These are phyloP conservation scores for Aphelocoma californica DNA, from an alignment of 2,797 vertebrate genomes.

Conservation along the genomic window DNA sequence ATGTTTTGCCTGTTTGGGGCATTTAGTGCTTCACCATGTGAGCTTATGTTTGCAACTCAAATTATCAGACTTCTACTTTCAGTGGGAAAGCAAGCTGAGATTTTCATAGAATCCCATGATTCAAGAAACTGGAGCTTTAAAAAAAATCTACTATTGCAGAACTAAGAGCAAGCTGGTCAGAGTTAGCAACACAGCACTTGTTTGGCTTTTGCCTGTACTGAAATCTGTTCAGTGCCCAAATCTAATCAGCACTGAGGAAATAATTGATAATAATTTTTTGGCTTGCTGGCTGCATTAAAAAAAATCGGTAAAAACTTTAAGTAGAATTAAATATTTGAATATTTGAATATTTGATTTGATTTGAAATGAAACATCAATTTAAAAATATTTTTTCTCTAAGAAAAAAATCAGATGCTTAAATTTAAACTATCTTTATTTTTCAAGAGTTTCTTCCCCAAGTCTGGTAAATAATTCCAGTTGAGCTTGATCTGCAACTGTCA, in stretches of 20 bases:
- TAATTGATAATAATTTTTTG: background rate
- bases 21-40: background rate
- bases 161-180: background rate
- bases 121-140: slow-evolving; percentile 20
- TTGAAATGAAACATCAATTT: background rate
- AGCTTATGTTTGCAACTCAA: background rate
- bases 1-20: background rate
- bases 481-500: background rate
- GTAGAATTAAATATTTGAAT: background rate
- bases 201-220: background rate
- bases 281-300: background rate
- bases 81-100: background rate
- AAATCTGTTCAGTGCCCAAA: background rate
- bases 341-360: background rate
- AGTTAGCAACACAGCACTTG: background rate
- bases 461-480: background rate
- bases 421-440: background rate
- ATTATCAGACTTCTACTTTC: background rate
- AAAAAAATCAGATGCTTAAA: background rate
- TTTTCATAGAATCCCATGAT: background rate
- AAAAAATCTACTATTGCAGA: background rate
- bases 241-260: background rate
- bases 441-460: background rate
- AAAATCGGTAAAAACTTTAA: background rate
- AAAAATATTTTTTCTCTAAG: background rate